Conservation (phyloP, 2,888 invertebrate species). For the Aphodius granarius region DNA sequence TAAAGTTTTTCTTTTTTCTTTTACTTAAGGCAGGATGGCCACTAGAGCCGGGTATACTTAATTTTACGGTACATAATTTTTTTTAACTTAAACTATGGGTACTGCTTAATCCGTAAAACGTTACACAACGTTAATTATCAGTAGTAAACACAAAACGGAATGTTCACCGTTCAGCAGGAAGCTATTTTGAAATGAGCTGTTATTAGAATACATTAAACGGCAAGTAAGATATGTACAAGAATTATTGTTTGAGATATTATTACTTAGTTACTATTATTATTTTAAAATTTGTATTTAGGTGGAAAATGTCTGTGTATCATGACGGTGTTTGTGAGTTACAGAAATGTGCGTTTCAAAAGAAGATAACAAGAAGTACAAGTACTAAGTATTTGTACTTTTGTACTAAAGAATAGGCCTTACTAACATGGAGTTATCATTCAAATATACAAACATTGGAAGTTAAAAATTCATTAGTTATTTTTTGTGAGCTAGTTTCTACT, state of each 20-base stretch:
- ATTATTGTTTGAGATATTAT: constrained; percentile 4
- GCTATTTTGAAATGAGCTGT: not conserved
- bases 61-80: not conserved
- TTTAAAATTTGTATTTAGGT: not conserved
- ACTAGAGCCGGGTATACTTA: not conserved
- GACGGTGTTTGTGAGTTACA: not conserved
- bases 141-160: not conserved
- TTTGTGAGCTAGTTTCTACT: not conserved
- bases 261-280: not conserved
- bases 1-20: too few species aligned
- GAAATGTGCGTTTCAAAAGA: not conserved
- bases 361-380: not conserved
- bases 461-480: not conserved
- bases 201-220: not conserved
- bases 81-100: not conserved
- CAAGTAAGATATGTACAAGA: constrained; percentile 7
- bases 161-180: not conserved
- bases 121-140: not conserved
- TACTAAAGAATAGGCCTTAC: not conserved
- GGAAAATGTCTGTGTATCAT: not conserved
- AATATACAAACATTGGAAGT: not conserved
- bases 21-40: not conserved
- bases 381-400: not conserved
- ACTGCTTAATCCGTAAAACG: not conserved
- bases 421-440: not conserved